A percentile compares a stretch with the other conserved stretches of the same genome.
These are phyloP conservation scores for Agonopterix arenella DNA, from an alignment of 2,888 invertebrate genomes.

Conservation along the genomic window DNA sequence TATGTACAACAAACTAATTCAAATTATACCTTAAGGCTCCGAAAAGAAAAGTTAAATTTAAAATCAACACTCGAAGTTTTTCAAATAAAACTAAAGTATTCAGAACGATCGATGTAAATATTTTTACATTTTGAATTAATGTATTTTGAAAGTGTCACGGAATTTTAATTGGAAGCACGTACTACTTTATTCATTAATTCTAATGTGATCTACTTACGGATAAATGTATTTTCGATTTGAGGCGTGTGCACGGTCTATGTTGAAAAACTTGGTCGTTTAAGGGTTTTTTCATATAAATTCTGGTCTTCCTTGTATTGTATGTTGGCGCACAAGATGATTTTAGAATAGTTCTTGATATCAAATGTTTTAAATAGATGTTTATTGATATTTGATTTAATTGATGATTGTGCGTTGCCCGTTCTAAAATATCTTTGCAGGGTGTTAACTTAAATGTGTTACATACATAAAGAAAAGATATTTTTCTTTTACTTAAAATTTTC, in stretches of 20 bases:
- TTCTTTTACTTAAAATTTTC: no score
- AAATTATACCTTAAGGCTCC: conserved; percentile 2
- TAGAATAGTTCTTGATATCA: conserved; percentile 69
- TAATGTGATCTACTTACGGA: conserved; percentile 51
- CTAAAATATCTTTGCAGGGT: no score
- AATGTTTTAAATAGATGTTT: conserved; percentile 48
- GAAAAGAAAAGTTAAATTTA: conserved; percentile 4
- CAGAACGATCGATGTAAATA: conserved; percentile 44
- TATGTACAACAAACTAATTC: conserved; percentile 15
- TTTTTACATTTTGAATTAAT: conserved; percentile 62
- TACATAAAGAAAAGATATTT: no score
- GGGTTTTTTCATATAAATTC: conserved; percentile 36
- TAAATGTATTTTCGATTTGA: conserved; percentile 36
- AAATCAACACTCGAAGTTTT: neutral
- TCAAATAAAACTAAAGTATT: neutral
- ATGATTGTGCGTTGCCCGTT: conserved; percentile 13
- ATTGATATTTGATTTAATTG: conserved; percentile 30
- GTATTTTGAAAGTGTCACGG: conserved; percentile 60
- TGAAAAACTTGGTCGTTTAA: conserved; percentile 54
- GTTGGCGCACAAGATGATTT: conserved; percentile 64
- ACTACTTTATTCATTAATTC: conserved; percentile 50
- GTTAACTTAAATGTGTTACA: no score
- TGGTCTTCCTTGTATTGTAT: conserved; percentile 67
- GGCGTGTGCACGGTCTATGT: conserved; percentile 32
- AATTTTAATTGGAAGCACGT: conserved; percentile 55